A percentile compares a stretch with the other conserved stretches of the same genome.
Conservation (phyloP, 2,797 vertebrate species). For the Oceanodroma leucorhoa region DNA sequence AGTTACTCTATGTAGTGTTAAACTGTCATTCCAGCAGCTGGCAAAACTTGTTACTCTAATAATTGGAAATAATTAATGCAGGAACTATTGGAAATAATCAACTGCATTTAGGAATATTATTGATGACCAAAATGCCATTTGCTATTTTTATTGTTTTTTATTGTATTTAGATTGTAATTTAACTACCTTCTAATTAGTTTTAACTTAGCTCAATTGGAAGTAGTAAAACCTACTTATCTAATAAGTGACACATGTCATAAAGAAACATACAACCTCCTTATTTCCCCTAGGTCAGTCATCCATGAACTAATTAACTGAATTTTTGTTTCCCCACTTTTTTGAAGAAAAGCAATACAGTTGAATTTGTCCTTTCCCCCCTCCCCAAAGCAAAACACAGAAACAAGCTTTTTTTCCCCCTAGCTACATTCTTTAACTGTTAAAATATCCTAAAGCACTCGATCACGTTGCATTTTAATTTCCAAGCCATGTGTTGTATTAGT, state of each 20-base stretch:
- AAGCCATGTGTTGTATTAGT: conserved; percentile 76
- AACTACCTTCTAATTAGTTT: conserved; percentile 91
- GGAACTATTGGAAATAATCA: conserved; percentile 85
- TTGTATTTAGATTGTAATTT: conserved; percentile 90
- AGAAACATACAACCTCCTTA: conserved; percentile 75
- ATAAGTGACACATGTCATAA: conserved; percentile 76
- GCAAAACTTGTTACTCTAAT: conserved; percentile 80
- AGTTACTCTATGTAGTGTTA: conserved; percentile 70
- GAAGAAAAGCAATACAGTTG: conserved; percentile 89
- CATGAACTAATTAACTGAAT: conserved; percentile 80
- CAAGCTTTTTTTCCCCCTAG: conserved; percentile 73
- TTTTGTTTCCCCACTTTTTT: conserved; percentile 87
- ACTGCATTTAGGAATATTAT: conserved; percentile 85
- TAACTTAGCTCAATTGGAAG: conserved; percentile 77
- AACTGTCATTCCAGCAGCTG: conserved; percentile 84
- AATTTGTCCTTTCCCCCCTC: conserved; percentile 80
- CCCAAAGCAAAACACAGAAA: conserved; percentile 52
- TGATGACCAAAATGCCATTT: conserved; percentile 86
- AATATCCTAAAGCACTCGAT: conserved; percentile 79
- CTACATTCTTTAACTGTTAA: conserved; percentile 80
- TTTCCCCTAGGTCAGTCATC: conserved; percentile 78
- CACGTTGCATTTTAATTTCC: conserved; percentile 79
- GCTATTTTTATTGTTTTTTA: conserved; percentile 87
- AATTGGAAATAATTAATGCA: conserved; percentile 89
- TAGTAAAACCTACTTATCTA: conserved; percentile 80